Evolutionary conservation across 2,113 vertebrate genomes (phyloP).

Genomic region (Euleptes europaea): DNA sequence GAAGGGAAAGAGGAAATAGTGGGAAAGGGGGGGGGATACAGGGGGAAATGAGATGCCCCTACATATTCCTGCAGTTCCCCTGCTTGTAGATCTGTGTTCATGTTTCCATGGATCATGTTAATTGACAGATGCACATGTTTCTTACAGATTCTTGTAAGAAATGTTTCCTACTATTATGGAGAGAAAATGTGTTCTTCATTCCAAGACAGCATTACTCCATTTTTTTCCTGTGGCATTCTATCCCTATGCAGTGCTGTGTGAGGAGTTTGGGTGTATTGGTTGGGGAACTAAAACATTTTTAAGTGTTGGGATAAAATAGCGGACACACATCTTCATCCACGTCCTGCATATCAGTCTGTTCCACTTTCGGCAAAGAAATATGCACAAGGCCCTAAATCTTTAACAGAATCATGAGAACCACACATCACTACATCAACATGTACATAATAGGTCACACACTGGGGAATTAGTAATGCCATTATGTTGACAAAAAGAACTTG

Average conservation of each 20-base stretch:
- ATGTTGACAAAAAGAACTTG: slow-evolving; percentile 41
- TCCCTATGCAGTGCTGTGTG: background rate
- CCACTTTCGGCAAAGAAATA: background rate
- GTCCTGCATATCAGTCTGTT: background rate
- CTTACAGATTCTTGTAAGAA: background rate
- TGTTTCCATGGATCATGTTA: background rate
- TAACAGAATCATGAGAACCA: slow-evolving; percentile 30
- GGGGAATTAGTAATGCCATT: slow-evolving; percentile 38
- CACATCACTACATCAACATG: background rate
- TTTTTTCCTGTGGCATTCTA: background rate
- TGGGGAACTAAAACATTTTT: background rate
- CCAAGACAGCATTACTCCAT: no score
- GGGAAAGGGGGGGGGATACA: no score
- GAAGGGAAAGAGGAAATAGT: no score
- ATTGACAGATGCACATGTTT: background rate
- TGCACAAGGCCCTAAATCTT: background rate
- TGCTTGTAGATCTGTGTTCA: no score
- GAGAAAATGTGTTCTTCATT: no score
- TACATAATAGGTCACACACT: slow-evolving; percentile 5
- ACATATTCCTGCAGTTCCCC: no score
- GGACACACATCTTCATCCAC: background rate
- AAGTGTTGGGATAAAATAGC: background rate
- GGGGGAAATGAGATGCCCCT: no score
- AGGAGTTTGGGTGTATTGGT: background rate
- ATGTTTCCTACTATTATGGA: background rate